Conservation (phyloP, 1,140 invertebrate genomes). For the Microplitis demolitor region DNA sequence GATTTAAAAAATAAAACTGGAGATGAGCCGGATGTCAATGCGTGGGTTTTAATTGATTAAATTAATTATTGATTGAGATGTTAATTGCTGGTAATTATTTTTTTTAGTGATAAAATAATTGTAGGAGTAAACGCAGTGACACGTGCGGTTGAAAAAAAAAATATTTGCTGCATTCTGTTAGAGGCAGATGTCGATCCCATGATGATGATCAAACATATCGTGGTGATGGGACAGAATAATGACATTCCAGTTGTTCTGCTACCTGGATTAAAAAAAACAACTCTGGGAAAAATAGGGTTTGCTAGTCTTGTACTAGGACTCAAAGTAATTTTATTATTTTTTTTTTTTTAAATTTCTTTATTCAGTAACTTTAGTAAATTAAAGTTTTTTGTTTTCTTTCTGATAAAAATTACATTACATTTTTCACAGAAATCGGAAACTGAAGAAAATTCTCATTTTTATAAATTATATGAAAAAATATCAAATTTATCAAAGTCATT, state of each 20-base stretch:
- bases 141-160: constrained; percentile 48
- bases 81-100: not conserved
- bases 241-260: constrained; percentile 48
- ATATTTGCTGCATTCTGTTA: constrained; percentile 47
- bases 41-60: constrained; percentile 27
- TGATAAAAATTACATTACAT: not conserved
- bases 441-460: constrained; percentile 34
- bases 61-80: constrained; percentile 8
- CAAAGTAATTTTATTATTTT: constrained; percentile 41
- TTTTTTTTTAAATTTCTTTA: not conserved
- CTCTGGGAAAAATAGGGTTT: constrained; percentile 45
- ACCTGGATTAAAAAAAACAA: constrained; percentile 44
- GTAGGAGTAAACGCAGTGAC: constrained; percentile 55
- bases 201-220: constrained; percentile 52
- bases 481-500: constrained; percentile 31
- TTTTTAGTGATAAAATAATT: constrained; percentile 45
- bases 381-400: not conserved
- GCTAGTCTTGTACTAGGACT: constrained; percentile 45
- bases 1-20: constrained; percentile 32
- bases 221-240: constrained; percentile 50
- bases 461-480: constrained; percentile 36
- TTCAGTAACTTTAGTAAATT: constrained; percentile 7
- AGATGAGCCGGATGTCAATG: constrained; percentile 20
- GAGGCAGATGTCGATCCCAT: constrained; percentile 48
- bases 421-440: constrained; percentile 32